phyloP scores from a whole-genome alignment of 2,113 vertebrate genomes.

The Trachemys scripta region DNA sequence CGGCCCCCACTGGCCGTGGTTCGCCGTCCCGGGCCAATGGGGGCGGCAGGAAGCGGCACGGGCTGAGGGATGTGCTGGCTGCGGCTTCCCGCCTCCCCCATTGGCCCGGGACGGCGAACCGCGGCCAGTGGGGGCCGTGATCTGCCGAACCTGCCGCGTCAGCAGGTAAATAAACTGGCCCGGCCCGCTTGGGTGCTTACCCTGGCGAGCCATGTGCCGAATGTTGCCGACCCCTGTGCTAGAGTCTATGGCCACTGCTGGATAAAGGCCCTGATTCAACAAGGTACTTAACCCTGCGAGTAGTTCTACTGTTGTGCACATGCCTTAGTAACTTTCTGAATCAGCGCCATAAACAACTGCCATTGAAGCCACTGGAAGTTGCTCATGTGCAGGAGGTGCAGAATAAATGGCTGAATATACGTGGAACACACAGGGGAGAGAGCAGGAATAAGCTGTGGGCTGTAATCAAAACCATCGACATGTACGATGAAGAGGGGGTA shows the following conservation, averaged over 20 bases:
- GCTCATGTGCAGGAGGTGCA: background rate
- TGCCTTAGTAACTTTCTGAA: conserved; percentile 11
- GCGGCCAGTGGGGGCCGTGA: no score
- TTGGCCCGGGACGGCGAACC: no score
- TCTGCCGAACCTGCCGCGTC: no score
- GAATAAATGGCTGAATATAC: background rate
- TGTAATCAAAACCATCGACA: background rate
- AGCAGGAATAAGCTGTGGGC: background rate
- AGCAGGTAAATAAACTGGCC: no score
- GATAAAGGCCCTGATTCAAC: conserved; percentile 54
- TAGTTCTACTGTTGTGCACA: background rate
- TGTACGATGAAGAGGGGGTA: background rate
- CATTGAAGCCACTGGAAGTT: background rate
- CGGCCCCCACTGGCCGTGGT: no score
- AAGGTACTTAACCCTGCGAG: conserved; percentile 21
- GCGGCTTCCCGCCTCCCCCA: no score
- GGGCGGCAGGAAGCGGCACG: no score
- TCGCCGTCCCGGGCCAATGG: no score
- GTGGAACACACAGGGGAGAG: background rate
- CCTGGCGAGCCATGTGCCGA: no score
- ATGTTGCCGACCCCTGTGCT: background rate
- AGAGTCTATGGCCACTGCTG: background rate
- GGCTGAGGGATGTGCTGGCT: no score
- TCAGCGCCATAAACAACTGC: background rate
- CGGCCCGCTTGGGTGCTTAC: no score